Percentiles rank a stretch among this genome's conserved stretches.
phyloP scores from a whole-genome alignment of 1,140 invertebrate genomes.

The Lethrus apterus region DNA sequence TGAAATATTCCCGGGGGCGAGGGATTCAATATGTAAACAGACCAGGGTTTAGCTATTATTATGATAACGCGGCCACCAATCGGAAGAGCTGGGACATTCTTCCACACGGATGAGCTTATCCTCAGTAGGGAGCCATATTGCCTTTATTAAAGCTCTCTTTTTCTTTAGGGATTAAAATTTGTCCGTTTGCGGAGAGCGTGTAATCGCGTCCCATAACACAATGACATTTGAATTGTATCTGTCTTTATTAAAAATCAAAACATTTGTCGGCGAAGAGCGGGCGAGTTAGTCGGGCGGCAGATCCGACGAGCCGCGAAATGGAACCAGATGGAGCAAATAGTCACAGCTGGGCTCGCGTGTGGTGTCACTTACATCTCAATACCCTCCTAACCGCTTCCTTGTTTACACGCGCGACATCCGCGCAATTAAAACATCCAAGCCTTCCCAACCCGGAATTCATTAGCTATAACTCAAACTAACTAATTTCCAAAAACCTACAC shows the following conservation, averaged over 20 bases:
- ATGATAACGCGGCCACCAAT: slow-evolving; percentile 31
- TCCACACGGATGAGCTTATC: slow-evolving; percentile 27
- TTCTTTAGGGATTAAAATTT: slow-evolving; percentile 25
- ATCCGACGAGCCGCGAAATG: slow-evolving; percentile 31
- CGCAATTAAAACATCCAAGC: slow-evolving; percentile 27
- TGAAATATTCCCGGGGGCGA: slow-evolving; percentile 26
- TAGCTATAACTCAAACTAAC: too few species aligned
- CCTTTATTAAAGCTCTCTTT: slow-evolving; percentile 20
- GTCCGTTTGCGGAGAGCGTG: slow-evolving; percentile 16
- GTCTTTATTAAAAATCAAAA: slow-evolving; percentile 22
- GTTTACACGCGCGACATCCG: slow-evolving; percentile 27
- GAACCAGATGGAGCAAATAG: slow-evolving; percentile 36
- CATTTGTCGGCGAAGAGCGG: slow-evolving; percentile 16
- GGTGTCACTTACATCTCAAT: slow-evolving; percentile 33
- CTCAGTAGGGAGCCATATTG: slow-evolving; percentile 23
- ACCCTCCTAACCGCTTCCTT: slow-evolving; percentile 23
- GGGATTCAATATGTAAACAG: slow-evolving; percentile 7
- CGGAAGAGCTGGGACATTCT: slow-evolving; percentile 26
- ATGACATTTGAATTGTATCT: slow-evolving; percentile 15
- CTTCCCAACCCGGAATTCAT: too few species aligned
- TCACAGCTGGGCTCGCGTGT: slow-evolving; percentile 30
- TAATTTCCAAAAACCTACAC: too few species aligned
- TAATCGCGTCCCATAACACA: slow-evolving; percentile 19
- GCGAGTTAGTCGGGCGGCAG: slow-evolving; percentile 18
- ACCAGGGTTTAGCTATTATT: slow-evolving; percentile 22